A percentile compares a stretch with the other conserved stretches of the same genome.
phyloP scores from a whole-genome alignment of 1,140 invertebrate species.

The Chironomus tepperi region DNA sequence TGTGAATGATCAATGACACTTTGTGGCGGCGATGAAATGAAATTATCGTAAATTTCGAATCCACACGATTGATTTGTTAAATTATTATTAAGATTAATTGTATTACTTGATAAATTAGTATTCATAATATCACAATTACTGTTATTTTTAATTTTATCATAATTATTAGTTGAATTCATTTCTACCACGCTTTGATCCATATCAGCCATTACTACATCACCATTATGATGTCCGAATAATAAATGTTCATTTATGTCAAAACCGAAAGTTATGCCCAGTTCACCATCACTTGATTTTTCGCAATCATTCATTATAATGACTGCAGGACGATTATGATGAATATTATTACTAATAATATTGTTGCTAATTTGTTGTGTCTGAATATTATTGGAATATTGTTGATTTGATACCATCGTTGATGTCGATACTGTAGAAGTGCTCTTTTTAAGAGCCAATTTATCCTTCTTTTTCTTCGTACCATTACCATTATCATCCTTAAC shows the following conservation, averaged over 20 bases:
- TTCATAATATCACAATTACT: conserved; percentile 23
- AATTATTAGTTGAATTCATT: neutral
- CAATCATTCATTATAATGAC: conserved; percentile 49
- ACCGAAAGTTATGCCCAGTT: neutral
- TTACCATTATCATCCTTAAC: neutral
- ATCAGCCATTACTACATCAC: neutral
- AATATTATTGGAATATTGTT: conserved; percentile 18
- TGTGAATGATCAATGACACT: neutral
- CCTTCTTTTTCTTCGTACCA: neutral
- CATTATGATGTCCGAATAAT: neutral
- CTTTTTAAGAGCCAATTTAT: neutral
- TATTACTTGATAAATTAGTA: conserved; percentile 23
- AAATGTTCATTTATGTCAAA: conserved; percentile 6
- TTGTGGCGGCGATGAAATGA: neutral
- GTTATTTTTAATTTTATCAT: conserved; percentile 10
- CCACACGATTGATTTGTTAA: conserved; percentile 1
- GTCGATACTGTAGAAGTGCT: neutral
- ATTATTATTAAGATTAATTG: conserved; percentile 13
- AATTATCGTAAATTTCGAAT: conserved; percentile 9
- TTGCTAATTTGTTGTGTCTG: conserved; percentile 29
- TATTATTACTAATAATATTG: conserved; percentile 21
- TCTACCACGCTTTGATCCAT: neutral
- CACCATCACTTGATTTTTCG: conserved; percentile 7
- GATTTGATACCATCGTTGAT: neutral
- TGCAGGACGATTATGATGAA: conserved; percentile 40